Evolutionary conservation across 2,113 vertebrate genomes (phyloP), one percentile per base, ranked within the genome.

Genomic region (Acrocephalus kingi): DNA sequence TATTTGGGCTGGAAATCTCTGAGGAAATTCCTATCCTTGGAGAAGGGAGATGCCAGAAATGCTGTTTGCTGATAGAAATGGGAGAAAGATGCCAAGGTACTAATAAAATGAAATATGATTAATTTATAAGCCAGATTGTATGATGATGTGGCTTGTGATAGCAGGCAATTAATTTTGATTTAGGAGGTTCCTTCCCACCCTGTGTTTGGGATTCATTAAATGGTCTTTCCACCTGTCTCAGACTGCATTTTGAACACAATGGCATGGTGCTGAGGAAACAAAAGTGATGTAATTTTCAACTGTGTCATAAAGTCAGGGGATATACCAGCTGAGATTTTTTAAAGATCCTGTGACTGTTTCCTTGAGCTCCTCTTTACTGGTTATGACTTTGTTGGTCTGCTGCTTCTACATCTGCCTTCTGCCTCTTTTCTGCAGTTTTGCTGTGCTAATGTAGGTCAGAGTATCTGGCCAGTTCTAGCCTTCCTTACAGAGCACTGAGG

Each of bases 161-260:
- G 77, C 87, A 96, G 77, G 81, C 77, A 91, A 84, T 96, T 94
- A 78, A 68, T 91, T 95, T 89, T 96, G 61, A 89, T 96, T 94
- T 93, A 93, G 84, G 66, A 95, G 66, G 18, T 64, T 95, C 27
- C 35, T 75, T 84, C 61, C 61, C 6, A 4, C 81, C 56, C 78
- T n/a, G 33, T 84, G 56, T 82, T 94, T 92, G 77, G 20, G 45
- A 82, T 71, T 93, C 28, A 64, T 77, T 89, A 74, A 73, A 62
- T 67, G 48, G 5, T 63, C 51, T 93, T 73, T 43, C 72, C 51
- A 43, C 69, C 69, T 79, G 54, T 62, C 52, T 71, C 61, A 43
- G 52, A 21, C 45, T 39, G 52, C 27, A 6, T 16, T 49, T 30
- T 84, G 63, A 59, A 23, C 0, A 3, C 0, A 23, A 37, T 28